Evolutionary conservation across 2,797 vertebrate species (phyloP).

Genomic region (Knipowitschia caucasica): DNA sequence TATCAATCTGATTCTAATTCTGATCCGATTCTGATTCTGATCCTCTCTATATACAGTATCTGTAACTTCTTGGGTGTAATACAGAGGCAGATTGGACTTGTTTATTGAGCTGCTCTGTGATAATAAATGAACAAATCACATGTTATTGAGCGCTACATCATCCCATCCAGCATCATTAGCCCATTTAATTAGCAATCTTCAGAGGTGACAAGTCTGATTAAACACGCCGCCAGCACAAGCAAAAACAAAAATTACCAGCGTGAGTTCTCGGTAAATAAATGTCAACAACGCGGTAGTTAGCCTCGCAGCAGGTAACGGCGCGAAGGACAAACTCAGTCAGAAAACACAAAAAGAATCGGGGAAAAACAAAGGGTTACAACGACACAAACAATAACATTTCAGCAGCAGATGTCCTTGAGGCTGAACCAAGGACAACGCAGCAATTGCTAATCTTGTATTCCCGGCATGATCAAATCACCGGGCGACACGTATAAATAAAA

Average conservation of each 20-base stretch:
- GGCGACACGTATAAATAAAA: slow-evolving; percentile 96
- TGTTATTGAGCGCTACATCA: slow-evolving; percentile 54
- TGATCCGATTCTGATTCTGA: no score
- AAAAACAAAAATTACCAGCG: slow-evolving; percentile 52
- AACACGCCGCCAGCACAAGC: slow-evolving; percentile 57
- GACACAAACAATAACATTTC: slow-evolving; percentile 84
- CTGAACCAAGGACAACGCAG: slow-evolving; percentile 86
- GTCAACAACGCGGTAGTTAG: slow-evolving; percentile 31
- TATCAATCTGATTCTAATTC: no score
- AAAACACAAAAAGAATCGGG: slow-evolving; percentile 32
- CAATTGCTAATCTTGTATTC: slow-evolving; percentile 95
- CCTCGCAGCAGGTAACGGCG: slow-evolving; percentile 38
- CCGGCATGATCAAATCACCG: slow-evolving; percentile 94
- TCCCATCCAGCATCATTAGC: slow-evolving; percentile 62
- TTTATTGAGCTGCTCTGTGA: slow-evolving; percentile 43
- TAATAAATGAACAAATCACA: slow-evolving; percentile 60
- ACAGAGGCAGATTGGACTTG: slow-evolving; percentile 42
- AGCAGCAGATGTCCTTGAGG: slow-evolving; percentile 92
- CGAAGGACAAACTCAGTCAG: slow-evolving; percentile 47
- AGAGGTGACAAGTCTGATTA: slow-evolving; percentile 61
- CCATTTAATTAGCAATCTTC: slow-evolving; percentile 57
- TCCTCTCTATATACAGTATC: background rate
- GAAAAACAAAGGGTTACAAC: slow-evolving; percentile 77
- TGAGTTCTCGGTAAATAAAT: slow-evolving; percentile 33
- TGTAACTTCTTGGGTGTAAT: slow-evolving; percentile 1